A percentile compares a stretch with the other conserved stretches of the same genome.
Evolutionary conservation across 2,797 vertebrate genomes (phyloP).

Genomic region (Mallotus villosus): DNA sequence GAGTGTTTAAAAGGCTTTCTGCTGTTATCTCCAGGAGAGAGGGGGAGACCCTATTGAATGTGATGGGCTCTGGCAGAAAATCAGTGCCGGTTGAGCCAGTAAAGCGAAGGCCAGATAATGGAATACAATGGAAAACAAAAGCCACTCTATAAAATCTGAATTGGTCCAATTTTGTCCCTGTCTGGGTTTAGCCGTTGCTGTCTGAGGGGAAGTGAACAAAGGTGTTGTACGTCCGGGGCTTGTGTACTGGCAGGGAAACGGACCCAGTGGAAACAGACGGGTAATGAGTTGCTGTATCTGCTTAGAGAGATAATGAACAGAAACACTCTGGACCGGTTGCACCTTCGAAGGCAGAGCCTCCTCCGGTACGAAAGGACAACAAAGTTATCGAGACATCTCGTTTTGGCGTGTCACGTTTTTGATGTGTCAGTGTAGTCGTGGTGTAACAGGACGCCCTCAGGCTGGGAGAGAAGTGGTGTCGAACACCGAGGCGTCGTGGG

Average conservation of each 20-base stretch:
- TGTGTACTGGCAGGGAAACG: slow-evolving; percentile 35
- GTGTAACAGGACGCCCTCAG: background rate
- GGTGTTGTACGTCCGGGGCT: background rate
- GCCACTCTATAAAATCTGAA: slow-evolving; percentile 68
- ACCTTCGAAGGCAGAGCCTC: slow-evolving; percentile 9
- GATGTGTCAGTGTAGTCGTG: slow-evolving; percentile 21
- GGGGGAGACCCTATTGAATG: slow-evolving; percentile 77
- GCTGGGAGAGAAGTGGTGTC: slow-evolving; percentile 5
- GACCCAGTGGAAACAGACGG: slow-evolving; percentile 33
- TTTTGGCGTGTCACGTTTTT: slow-evolving; percentile 10
- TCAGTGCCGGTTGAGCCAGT: slow-evolving; percentile 78
- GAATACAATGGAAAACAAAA: slow-evolving; percentile 73
- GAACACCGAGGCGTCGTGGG: background rate
- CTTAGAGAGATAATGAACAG: slow-evolving; percentile 45
- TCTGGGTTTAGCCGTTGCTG: slow-evolving; percentile 38
- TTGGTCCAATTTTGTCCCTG: slow-evolving; percentile 58
- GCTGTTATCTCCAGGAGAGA: slow-evolving; percentile 76
- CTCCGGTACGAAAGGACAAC: background rate
- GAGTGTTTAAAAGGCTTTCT: slow-evolving; percentile 84
- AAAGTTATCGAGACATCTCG: slow-evolving; percentile 14
- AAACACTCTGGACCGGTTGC: slow-evolving; percentile 25
- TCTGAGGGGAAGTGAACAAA: slow-evolving; percentile 31
- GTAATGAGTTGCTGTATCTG: slow-evolving; percentile 27
- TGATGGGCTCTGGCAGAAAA: slow-evolving; percentile 90
- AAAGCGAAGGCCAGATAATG: slow-evolving; percentile 59